Evolutionary conservation across 2,113 vertebrate species (phyloP).

Genomic region (Pygoscelis adeliae): DNA sequence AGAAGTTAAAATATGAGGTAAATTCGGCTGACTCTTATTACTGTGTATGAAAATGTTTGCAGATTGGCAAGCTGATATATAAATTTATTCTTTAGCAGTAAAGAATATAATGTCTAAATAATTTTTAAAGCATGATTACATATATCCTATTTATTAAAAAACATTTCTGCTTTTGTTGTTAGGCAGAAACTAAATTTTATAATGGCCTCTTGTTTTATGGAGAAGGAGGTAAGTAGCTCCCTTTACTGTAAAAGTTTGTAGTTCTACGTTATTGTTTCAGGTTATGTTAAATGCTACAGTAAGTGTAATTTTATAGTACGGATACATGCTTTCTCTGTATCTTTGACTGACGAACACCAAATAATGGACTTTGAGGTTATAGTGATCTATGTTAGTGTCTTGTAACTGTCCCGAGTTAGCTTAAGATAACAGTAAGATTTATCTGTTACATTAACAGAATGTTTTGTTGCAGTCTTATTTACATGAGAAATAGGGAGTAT

Average conservation of each 20-base stretch:
- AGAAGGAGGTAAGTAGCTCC: slow-evolving; percentile 89
- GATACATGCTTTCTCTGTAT: background rate
- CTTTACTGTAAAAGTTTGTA: slow-evolving; percentile 1
- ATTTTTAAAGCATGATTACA: background rate
- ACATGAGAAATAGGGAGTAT: background rate
- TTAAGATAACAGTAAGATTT: background rate
- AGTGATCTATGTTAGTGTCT: background rate
- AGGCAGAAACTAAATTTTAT: slow-evolving; percentile 98
- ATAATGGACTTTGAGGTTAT: background rate
- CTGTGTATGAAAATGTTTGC: background rate
- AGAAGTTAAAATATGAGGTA: slow-evolving; percentile 98
- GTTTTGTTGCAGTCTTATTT: background rate
- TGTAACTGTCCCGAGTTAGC: background rate
- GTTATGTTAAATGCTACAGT: background rate
- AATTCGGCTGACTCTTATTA: slow-evolving; percentile 18
- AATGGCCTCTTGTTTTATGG: slow-evolving; percentile 97
- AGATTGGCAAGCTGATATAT: background rate
- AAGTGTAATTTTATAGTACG: background rate
- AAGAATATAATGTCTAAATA: background rate
- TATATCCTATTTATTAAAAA: slow-evolving; percentile 28
- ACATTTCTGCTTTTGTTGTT: slow-evolving; percentile 55
- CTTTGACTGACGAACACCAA: background rate
- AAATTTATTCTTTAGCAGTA: background rate
- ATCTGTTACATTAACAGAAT: background rate
- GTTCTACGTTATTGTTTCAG: background rate